phyloP scores from a whole-genome alignment of 2,113 vertebrate species.

The Lophochroa leadbeateri region DNA sequence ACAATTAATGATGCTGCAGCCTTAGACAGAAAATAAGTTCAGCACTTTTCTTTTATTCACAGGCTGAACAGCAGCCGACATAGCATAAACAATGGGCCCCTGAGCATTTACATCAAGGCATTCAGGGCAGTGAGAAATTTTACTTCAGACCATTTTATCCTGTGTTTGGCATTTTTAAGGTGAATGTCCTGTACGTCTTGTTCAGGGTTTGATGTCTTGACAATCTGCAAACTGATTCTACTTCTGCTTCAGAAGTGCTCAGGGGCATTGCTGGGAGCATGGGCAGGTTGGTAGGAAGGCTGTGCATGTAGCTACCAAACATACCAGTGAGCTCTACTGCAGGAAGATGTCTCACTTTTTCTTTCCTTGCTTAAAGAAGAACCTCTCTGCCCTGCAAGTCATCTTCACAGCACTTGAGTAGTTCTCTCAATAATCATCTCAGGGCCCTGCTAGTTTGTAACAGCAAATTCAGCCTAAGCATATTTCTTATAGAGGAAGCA shows the following conservation, averaged over 20 bases:
- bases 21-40: constrained; percentile 5
- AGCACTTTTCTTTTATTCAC: constrained; percentile 14
- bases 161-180: not conserved
- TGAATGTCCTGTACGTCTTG: not conserved
- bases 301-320: not conserved
- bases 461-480: not conserved
- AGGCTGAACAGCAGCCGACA: not conserved
- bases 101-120: not conserved
- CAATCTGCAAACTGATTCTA: not conserved
- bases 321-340: not conserved
- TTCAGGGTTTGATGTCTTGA: not conserved
- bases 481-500: not conserved
- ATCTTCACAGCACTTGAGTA: not conserved
- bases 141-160: not conserved
- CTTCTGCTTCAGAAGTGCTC: not conserved
- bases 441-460: not conserved
- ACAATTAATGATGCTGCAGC: not conserved
- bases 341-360: not conserved
- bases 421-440: not conserved
- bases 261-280: not conserved
- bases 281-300: not conserved
- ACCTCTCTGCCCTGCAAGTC: not conserved
- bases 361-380: not conserved
- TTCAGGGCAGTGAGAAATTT: not conserved
- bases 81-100: not conserved